These are phyloP conservation scores for Amphilophus citrinellus DNA, from an alignment of 2,113 vertebrate species.

Conservation along the genomic window DNA sequence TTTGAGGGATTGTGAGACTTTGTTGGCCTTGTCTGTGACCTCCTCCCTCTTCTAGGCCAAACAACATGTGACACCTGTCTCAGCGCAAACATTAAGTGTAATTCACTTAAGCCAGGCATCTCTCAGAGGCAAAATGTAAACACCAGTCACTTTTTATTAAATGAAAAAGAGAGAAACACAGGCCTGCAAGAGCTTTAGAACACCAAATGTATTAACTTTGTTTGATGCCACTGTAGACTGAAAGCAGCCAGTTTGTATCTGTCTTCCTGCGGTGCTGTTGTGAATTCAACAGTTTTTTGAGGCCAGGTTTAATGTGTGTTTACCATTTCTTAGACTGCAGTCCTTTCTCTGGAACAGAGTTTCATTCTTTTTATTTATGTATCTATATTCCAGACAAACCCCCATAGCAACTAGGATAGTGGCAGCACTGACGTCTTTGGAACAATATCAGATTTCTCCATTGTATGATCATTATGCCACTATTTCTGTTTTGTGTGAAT, in stretches of 20 bases:
- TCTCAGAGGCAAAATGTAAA: constrained; percentile 52
- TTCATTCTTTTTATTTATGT: too few relatives aligned
- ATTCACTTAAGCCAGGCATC: constrained; percentile 32
- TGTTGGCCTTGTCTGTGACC: not conserved
- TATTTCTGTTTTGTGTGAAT: not conserved
- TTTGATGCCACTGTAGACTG: not conserved
- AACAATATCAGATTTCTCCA: not conserved
- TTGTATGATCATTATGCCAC: not conserved
- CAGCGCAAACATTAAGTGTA: constrained; percentile 64
- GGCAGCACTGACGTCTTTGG: too few relatives aligned
- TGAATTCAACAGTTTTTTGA: too few relatives aligned
- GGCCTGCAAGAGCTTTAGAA: not conserved
- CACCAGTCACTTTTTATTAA: constrained; percentile 7
- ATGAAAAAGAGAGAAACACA: not conserved
- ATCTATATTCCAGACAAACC: too few relatives aligned
- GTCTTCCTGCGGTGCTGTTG: too few relatives aligned
- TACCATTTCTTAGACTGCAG: too few relatives aligned
- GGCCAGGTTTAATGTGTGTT: too few relatives aligned
- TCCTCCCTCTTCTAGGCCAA: not conserved
- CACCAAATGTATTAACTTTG: not conserved
- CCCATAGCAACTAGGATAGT: too few relatives aligned
- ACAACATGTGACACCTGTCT: constrained; percentile 49
- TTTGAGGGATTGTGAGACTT: not conserved
- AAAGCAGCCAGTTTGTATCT: too few relatives aligned
- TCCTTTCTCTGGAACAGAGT: too few relatives aligned